Base-by-base conservation (phyloP, 2,797 vertebrate genomes). In the Hippopotamyrus pictus region DNA sequence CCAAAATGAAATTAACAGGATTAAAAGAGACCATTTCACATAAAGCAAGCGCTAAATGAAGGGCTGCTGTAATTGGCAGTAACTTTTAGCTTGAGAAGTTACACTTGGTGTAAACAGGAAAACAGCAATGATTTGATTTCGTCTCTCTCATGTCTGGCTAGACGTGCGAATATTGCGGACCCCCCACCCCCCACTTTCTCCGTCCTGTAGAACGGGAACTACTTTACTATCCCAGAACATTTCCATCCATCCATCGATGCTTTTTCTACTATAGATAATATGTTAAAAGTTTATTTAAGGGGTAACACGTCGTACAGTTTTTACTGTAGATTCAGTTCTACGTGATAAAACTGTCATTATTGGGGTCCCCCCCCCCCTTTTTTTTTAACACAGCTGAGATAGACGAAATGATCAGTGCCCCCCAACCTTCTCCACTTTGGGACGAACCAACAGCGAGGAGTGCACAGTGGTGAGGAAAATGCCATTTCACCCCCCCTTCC, bases 211-310 rank as follows among this genome's bases (percentile, higher is more conserved):
- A 1, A n/a, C 25, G 37, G 4, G 9, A 29, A 51, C n/a, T 25
- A 22, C 82, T 51, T 50, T 51, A 51, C 11, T 51, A 25, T 44
- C n/a, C 12, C 25, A 9, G 83, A 51, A 33, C 46, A 53, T 86
- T 25, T 48, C 51, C 50, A 86, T 51, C 3, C 82, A 95, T 41
- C 33, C 37, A 19, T n/a, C 37, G 3, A 79, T 44, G 73, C 73
- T 8, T 79, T 79, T n/a, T 79, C 29, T 79, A 79, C 8, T 73
- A 37, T 37, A n/a, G 17, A 79, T 44, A 44, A 17, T 79, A 44
- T n/a, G 44, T 79, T 9, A 79, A 79, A 73, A 73, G 65, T 79
- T 79, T 79, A 19, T 79, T 44, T 46, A 79, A 37, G 73, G 37
- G 37, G 73, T 76, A 33, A 17, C 5, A 79, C 5, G 9, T 44